Evolutionary conservation across 2,113 vertebrate genomes (phyloP).

Genomic region (Apteryx owenii): DNA sequence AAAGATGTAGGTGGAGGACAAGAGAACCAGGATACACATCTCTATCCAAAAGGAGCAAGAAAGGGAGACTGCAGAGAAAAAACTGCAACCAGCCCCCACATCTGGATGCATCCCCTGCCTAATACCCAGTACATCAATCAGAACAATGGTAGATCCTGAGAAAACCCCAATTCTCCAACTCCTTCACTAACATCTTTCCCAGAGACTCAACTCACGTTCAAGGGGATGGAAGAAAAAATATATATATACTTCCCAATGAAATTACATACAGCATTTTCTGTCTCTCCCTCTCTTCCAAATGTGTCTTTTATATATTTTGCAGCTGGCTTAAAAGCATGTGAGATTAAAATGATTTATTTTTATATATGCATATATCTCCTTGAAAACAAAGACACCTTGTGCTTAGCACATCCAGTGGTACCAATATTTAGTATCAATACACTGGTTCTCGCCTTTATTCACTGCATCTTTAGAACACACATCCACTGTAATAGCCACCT

Average conservation of each 20-base stretch:
- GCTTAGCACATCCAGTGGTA: slow-evolving; percentile 24
- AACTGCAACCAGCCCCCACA: not conserved
- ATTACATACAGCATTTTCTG: slow-evolving; percentile 28
- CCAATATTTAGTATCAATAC: slow-evolving; percentile 58
- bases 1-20: slow-evolving; percentile 12
- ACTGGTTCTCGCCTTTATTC: slow-evolving; percentile 33
- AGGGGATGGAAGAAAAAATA: not conserved
- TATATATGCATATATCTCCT: not conserved
- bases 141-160: slow-evolving; percentile 15
- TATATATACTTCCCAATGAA: not conserved
- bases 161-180: slow-evolving; percentile 12
- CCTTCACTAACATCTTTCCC: slow-evolving; percentile 46
- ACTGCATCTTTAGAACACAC: slow-evolving; percentile 43
- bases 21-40: not conserved
- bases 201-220: not conserved
- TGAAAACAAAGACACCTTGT: slow-evolving; percentile 54
- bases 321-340: slow-evolving; percentile 9
- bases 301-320: not conserved
- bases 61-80: not conserved
- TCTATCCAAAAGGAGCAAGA: not conserved
- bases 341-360: not conserved
- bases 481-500: slow-evolving; percentile 31
- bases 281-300: not conserved
- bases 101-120: not conserved
- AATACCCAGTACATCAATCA: slow-evolving; percentile 29